Conservation (phyloP, 2,113 vertebrate genomes). For the Tympanuchus pallidicinctus region DNA sequence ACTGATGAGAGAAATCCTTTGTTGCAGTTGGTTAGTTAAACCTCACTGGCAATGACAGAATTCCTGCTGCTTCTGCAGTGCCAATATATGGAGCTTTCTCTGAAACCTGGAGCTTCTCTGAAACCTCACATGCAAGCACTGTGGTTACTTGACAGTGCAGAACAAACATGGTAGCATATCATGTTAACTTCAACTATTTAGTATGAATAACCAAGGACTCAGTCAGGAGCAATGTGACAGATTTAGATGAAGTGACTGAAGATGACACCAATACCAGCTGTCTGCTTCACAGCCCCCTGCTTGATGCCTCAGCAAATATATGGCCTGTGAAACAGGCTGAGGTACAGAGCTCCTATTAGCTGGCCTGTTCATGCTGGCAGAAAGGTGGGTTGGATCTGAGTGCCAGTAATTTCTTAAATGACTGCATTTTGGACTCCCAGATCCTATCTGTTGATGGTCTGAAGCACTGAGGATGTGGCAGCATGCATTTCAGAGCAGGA, state of each 20-base stretch:
- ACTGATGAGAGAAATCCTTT: neutral
- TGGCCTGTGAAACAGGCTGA: conserved; percentile 30
- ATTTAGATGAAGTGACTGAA: conserved; percentile 37
- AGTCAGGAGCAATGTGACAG: conserved; percentile 5
- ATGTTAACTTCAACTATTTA: conserved; percentile 6
- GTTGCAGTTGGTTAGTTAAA: neutral
- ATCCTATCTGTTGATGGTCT: conserved; percentile 26
- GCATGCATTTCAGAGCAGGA: conserved; percentile 17
- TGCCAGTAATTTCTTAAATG: neutral
- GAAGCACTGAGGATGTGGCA: neutral
- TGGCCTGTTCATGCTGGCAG: neutral
- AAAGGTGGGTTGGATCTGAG: neutral
- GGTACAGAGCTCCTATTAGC: neutral
- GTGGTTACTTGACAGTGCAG: neutral
- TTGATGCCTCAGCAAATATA: conserved; percentile 39
- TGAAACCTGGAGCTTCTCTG: neutral
- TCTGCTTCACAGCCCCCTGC: conserved; percentile 1
- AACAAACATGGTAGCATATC: neutral
- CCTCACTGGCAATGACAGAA: neutral
- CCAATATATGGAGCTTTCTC: neutral
- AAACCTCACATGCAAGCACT: neutral
- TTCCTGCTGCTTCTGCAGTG: neutral
- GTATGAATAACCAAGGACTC: conserved; percentile 1
- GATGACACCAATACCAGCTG: conserved; percentile 48
- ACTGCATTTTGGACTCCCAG: neutral